Evolutionary conservation across 2,888 invertebrate genomes (phyloP).

Genomic region (Ectropis crepuscularia): DNA sequence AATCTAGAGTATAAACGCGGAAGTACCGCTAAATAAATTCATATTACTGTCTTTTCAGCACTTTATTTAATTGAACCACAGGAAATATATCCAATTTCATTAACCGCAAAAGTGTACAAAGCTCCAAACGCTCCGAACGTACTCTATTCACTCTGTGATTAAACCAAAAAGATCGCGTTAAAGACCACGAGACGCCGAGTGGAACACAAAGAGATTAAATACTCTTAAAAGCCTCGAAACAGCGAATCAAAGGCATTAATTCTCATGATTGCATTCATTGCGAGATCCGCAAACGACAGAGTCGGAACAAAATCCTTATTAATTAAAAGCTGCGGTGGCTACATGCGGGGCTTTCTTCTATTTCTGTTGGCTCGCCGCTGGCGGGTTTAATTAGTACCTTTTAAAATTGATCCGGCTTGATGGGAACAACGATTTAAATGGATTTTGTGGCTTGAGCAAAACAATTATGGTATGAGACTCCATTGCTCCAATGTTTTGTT

Average conservation of each 20-base stretch:
- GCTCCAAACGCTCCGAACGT: too few relatives aligned
- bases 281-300: background rate
- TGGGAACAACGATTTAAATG: too few relatives aligned
- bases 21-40: too few relatives aligned
- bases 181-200: conserved; percentile 1
- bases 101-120: background rate
- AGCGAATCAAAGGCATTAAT: conserved; percentile 18
- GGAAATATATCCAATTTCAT: too few relatives aligned
- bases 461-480: too few relatives aligned
- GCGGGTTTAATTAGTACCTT: background rate
- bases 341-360: background rate
- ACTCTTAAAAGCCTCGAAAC: conserved; percentile 12
- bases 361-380: background rate
- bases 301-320: conserved; percentile 10
- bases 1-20: too few relatives aligned
- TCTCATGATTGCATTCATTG: conserved; percentile 11
- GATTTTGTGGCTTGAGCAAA: too few relatives aligned
- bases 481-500: too few relatives aligned
- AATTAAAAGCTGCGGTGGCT: conserved; percentile 8
- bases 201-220: conserved; percentile 13
- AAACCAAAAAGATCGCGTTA: conserved; percentile 4
- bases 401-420: background rate
- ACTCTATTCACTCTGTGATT: background rate
- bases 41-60: background rate
- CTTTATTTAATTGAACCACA: background rate